phyloP scores from a whole-genome alignment of 2,797 vertebrate genomes.

The Erpetoichthys calabaricus region DNA sequence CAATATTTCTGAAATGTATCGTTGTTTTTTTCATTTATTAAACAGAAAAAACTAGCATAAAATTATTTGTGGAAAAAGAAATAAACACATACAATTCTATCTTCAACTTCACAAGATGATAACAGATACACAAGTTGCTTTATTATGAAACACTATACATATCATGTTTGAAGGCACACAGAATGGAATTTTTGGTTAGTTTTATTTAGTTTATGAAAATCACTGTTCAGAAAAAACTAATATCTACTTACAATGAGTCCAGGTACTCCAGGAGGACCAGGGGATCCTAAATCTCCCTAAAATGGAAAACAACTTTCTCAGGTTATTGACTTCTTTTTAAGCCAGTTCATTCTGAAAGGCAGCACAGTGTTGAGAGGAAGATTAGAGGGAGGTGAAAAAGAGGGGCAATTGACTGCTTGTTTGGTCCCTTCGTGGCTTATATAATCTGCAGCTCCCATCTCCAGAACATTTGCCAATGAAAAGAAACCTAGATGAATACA shows the following conservation, averaged over 20 bases:
- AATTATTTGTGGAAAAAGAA: too few species aligned
- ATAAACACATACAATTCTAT: too few species aligned
- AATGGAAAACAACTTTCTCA: constrained; percentile 36
- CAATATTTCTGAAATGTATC: too few species aligned
- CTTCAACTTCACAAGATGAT: too few species aligned
- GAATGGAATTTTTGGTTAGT: constrained; percentile 4
- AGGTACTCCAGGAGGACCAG: constrained; percentile 79
- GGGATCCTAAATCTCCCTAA: constrained; percentile 81
- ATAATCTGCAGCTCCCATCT: constrained; percentile 21
- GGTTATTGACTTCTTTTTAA: constrained; percentile 42
- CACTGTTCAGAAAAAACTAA: too few species aligned
- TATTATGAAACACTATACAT: too few species aligned
- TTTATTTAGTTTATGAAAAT: too few species aligned
- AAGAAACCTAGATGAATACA: constrained; percentile 32
- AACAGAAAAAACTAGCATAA: too few species aligned
- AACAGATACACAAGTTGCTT: too few species aligned
- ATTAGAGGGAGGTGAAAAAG: constrained; percentile 18
- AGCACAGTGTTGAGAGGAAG: constrained; percentile 41
- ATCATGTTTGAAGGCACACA: neutral
- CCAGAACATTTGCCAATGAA: constrained; percentile 19
- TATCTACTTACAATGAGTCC: constrained; percentile 85
- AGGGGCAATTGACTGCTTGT: constrained; percentile 22
- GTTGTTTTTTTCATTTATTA: too few species aligned
- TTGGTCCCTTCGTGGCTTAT: constrained; percentile 20
- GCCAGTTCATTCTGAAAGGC: constrained; percentile 47